Base-by-base conservation (phyloP, 2,797 vertebrate genomes). In the Simalia tracyae region DNA sequence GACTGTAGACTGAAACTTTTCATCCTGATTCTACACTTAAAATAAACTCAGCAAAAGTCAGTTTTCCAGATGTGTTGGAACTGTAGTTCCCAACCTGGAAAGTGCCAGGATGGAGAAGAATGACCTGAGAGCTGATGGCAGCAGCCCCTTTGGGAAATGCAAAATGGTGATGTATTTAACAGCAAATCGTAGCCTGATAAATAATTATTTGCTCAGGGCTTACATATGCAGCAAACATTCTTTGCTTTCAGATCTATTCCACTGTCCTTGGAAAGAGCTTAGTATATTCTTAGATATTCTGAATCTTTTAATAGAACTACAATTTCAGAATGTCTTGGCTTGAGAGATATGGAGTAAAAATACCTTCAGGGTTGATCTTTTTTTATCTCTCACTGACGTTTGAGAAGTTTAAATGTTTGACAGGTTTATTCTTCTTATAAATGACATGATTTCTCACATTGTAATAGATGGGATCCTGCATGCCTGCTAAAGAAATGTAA, bases 81-180 rank as follows among this genome's bases (percentile, higher is more conserved):
- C 3, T 36, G 12, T 28, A 36, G 17, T 68, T 36, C 66, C 66
- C 66, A 72, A 72, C 36, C 36, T 46, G 72, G 72, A 46, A 81
- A 81, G 10, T 81, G 72, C 72, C 22, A 46, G 19, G 3, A 5
- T 81, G 72, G 72, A 81, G 8, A 46, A 81, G 36, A 46, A 54
- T 50, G 19, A 81, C 28, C 50, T 26, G 50, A 88, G 28, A 46
- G 8, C 66, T 31, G 57, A 54, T 54, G 17, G 57, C 50, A n/a
- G 31, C 61, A 15, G 94, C 84, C 93, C 89, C 94, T 92, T 91
- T 86, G 90, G 95, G 91, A 90, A 76, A 66, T n/a, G 26, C 50
- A 91, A 94, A 95, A 94, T 94, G 94, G 91, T 94, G 95, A 94
- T 92, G 94, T 86, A 94, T 94, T 95, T 96, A 96, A 94, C 89